Evolutionary conservation across 2,113 vertebrate genomes (phyloP), one percentile per base, ranked within the genome.

Genomic region (Hirundichthys speculiger): DNA sequence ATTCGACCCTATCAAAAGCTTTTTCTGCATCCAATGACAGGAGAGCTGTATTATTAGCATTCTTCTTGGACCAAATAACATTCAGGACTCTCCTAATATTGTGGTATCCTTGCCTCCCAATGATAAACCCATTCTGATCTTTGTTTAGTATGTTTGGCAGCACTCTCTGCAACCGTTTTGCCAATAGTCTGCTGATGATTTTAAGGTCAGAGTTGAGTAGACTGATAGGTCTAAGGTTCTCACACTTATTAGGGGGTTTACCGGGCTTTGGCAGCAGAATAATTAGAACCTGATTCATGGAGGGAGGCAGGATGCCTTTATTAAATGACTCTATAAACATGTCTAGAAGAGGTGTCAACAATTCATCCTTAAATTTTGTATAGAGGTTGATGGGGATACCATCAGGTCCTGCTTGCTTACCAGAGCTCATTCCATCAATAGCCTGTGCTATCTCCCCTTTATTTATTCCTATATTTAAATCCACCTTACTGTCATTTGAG

Each of bases 401-500:
- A 41, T 24, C 39, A 7, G 55, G 8, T 2, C 1, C 43, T 5
- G 27, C 25, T n/a, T n/a, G n/a, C n/a, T n/a, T n/a, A n/a, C n/a
- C n/a, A n/a, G n/a, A n/a, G n/a, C n/a, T n/a, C n/a, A 43, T 27
- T 18, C 1, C 1, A 8, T 43, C 24, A 18, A 15, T 43, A 34
- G 55, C 41, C 0, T 42, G 16, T 19, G 16, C n/a, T 0, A 14
- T 25, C 45, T 58, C 55, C 2, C 18, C n/a, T n/a, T 45, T 18
- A 0, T 1, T 27, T 13, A 58, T 18, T n/a, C 19, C 6, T 19
- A 10, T 1, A 12, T 19, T 39, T 4, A 25, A 27, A 3, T 13
- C 21, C n/a, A 13, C 20, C 0, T 2, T 0, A 22, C 16, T 11
- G 10, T 46, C 27, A 5, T 56, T 22, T 56, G 30, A 14, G 15